Evolutionary conservation across 2,797 vertebrate species (phyloP).

Genomic region (Clarias platycephalus): DNA sequence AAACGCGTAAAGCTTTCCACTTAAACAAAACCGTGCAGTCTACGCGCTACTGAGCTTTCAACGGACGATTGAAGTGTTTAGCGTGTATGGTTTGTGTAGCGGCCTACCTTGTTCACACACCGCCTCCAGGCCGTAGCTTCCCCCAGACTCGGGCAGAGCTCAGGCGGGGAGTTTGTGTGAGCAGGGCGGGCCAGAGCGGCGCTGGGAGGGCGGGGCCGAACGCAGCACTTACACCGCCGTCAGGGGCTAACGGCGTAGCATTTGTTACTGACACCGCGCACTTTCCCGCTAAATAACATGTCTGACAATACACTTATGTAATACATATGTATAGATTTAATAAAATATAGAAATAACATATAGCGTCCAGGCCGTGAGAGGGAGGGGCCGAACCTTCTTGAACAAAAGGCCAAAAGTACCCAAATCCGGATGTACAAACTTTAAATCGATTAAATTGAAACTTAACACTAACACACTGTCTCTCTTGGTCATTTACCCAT

Average conservation of each 20-base stretch:
- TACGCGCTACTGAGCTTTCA: neutral
- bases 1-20: neutral
- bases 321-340: neutral
- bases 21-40: neutral
- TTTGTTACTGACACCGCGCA: conserved; percentile 57
- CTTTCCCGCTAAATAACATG: too few relatives aligned
- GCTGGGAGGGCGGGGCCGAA: conserved; percentile 79
- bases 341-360: neutral
- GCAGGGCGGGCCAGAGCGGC: conserved; percentile 75
- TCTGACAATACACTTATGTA: neutral
- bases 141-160: conserved; percentile 64
- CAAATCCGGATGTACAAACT: conserved; percentile 19
- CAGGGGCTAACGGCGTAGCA: conserved; percentile 61
- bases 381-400: conserved; percentile 9
- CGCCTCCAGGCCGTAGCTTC: conserved; percentile 56
- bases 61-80: neutral
- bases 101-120: conserved; percentile 60
- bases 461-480: neutral
- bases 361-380: conserved; percentile 46
- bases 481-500: neutral
- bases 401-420: conserved; percentile 22
- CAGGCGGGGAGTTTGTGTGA: conserved; percentile 62
- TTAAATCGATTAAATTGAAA: neutral
- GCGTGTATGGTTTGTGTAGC: conserved; percentile 50
- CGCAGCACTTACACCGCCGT: conserved; percentile 64